Evolutionary conservation across 2,797 vertebrate species (phyloP).

Genomic region (Dermochelys coriacea): DNA sequence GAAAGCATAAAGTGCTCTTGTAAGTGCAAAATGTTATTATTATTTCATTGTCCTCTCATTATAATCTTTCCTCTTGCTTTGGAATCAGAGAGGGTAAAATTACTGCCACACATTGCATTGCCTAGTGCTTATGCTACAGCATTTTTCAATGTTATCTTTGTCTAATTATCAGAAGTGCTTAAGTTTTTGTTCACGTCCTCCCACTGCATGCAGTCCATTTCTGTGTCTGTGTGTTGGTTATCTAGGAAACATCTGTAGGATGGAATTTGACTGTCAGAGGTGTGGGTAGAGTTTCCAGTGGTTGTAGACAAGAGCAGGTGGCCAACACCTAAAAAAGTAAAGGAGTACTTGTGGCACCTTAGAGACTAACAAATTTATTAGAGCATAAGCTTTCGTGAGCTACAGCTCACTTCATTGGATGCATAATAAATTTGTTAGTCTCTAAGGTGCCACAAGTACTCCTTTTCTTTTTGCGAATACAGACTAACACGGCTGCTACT

Average conservation of each 20-base stretch:
- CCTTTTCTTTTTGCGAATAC: too few species aligned
- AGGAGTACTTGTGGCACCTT: too few species aligned
- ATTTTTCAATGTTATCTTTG: not conserved
- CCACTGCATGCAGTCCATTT: fast-evolving
- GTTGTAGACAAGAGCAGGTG: constrained; percentile 17
- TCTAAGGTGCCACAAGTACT: too few species aligned
- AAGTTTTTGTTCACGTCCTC: not conserved
- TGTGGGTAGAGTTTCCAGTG: constrained; percentile 31
- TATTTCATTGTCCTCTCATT: not conserved
- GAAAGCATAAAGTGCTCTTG: not conserved
- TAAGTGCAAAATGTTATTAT: not conserved
- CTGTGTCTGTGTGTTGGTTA: not conserved
- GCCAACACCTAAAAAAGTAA: not conserved
- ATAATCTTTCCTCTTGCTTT: not conserved
- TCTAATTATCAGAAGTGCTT: constrained; percentile 12
- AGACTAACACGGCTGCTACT: too few species aligned
- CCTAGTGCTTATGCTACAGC: not conserved
- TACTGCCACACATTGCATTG: not conserved
- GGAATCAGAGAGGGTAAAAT: not conserved
- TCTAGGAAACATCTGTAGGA: constrained; percentile 1
- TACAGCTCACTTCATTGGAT: too few species aligned
- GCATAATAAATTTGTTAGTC: too few species aligned
- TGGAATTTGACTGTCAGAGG: not conserved
- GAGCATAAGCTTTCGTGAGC: too few species aligned
- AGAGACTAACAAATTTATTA: too few species aligned